Base-by-base conservation (phyloP, 37 sponge, comb jelly and placozoan genomes). In the Spongia lamella region DNA sequence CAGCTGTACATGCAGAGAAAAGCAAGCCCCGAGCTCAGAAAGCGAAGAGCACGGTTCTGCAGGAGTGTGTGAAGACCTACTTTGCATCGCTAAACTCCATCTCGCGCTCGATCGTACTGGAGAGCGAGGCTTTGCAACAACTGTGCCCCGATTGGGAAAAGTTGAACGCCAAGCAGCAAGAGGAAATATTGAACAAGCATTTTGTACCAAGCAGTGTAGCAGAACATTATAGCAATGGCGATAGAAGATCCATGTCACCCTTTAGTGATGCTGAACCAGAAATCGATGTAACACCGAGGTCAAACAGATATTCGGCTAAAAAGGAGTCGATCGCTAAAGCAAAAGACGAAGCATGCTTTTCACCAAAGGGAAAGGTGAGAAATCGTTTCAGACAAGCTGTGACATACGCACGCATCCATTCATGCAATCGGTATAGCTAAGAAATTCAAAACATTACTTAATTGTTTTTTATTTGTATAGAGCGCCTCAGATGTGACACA, bases 71-170 rank as follows among this genome's bases (percentile, higher is more conserved):
- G 37, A 72, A 34, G 38, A 30, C 38, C 37, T 90, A 90, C 76
- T 83, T 90, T 35, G 62, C 62, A 30, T 86, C 87, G 16, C 78
- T 86, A 27, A 82, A 79, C 56, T 61, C 78, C 2, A 76, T 90
- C 57, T 53, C 86, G 0, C 87, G 87, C 16, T 77, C 87, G 14
- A 86, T 90, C 30, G 73, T 86, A 9, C 75, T 82, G 50, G 91
- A 90, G 38, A 85, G 63, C n/a, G 83, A 82, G 34, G 73, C 68
- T 2, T 79, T 90, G 22, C 83, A 86, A 39, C 72, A 86, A 26
- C 58, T 72, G 34, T n/a, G 53, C 17, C 38, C 47, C n/a, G 61
- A 75, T 19, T 89, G 90, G 90, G 67, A 38, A 16, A 30, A 25
- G 31, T 68, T 90, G 62, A 50, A 82, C 47, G 78, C 77, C 7